Evolutionary conservation across 2,888 invertebrate species (phyloP), one percentile per base, ranked within the genome.

Genomic region (Rhagophthalmus giganteus): DNA sequence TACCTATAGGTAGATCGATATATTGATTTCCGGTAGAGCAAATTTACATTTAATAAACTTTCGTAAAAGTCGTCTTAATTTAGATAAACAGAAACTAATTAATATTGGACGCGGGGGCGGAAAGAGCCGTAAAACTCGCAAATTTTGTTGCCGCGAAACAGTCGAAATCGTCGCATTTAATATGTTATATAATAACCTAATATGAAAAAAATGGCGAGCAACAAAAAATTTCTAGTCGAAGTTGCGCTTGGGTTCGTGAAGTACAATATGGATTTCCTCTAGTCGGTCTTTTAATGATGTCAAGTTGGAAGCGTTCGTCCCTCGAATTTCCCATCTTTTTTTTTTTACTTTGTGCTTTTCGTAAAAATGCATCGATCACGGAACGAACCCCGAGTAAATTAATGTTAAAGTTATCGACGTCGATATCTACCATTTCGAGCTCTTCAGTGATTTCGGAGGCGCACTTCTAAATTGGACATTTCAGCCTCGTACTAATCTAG

Each of bases 231-330:
- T 20, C 7, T 20, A 20, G 11, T n/a, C n/a, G 24, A 34, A 34
- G 34, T 34, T 34, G 12, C 5, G 12, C n/a, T n/a, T n/a, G 11
- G 7, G 8, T 34, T 34, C 34, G 12, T 34, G 24, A 33, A 10
- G 34, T 5, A 34, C 34, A 34, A 24, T 34, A 20, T 34, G 34
- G 34, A 34, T 34, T 34, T 34, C 24, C 8, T 34, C 20, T 7
- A 34, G 20, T 12, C 16, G 20, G 12, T 12, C 38, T 38, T 38
- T 38, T 38, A 38, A 38, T 38, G 38, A 27, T 27, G 15, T 26
- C 15, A 20, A 20, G 20, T 20, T 20, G 3, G 7, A 20, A 20
- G 7, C 20, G 3, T 5, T 7, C 20, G 20, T 10, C 24, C 10
- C 8, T 24, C 14, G 14, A 6, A 8, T 14, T 12, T 12, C 6